Evolutionary conservation across 2,113 vertebrate genomes (phyloP).

Genomic region (Xiphophorus hellerii): DNA sequence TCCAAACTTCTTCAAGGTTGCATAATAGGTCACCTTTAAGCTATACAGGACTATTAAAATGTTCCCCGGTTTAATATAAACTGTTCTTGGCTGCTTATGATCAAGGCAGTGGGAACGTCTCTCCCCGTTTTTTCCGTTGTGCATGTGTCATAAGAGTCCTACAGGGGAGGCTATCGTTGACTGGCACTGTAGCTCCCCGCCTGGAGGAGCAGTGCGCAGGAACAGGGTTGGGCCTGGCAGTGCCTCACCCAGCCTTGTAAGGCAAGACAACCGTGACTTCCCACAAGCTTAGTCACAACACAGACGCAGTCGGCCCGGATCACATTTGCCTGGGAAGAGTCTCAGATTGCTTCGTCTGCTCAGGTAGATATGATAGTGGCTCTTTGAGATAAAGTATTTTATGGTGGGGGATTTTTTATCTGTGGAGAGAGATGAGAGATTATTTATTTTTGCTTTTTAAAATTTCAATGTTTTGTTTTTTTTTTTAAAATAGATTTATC

Average conservation of each 20-base stretch:
- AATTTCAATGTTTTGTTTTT: background rate
- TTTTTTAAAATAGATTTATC: background rate
- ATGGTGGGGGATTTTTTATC: background rate
- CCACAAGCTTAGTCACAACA: slow-evolving; percentile 53
- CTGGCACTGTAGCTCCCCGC: slow-evolving; percentile 21
- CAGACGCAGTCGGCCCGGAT: slow-evolving; percentile 30
- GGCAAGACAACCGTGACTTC: slow-evolving; percentile 52
- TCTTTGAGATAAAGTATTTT: background rate
- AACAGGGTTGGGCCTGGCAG: slow-evolving; percentile 66
- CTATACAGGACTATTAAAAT: background rate
- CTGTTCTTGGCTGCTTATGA: slow-evolving; percentile 6
- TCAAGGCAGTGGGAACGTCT: slow-evolving; percentile 24
- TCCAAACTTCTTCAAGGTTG: too few species aligned
- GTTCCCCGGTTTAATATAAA: background rate
- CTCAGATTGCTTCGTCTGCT: slow-evolving; percentile 20
- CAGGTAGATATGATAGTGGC: slow-evolving; percentile 56
- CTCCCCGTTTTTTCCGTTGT: slow-evolving; percentile 23
- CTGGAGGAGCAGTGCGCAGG: slow-evolving; percentile 29
- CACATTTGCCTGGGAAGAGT: slow-evolving; percentile 28
- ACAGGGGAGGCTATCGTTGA: slow-evolving; percentile 47
- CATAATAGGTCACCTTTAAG: too few species aligned
- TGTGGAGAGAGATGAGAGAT: background rate
- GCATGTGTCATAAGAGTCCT: slow-evolving; percentile 29
- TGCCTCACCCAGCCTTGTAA: slow-evolving; percentile 71
- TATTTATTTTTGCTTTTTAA: background rate